These are phyloP conservation scores for Natrix natrix DNA, from an alignment of 2,797 vertebrate genomes.

Conservation along the genomic window DNA sequence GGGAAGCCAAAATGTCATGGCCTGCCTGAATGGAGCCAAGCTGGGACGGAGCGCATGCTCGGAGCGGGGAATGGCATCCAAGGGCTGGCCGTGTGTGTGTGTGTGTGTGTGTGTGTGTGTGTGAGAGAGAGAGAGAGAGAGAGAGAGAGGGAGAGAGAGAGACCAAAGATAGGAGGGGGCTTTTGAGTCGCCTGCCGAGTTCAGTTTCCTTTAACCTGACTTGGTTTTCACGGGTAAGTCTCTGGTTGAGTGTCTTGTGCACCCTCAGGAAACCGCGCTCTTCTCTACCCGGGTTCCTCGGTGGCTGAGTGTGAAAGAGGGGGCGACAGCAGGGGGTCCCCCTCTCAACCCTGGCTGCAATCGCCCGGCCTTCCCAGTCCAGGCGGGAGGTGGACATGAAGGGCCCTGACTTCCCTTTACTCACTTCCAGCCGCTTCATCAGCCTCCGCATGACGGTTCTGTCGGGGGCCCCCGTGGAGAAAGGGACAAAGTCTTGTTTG, in stretches of 20 bases:
- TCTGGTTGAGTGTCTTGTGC: neutral
- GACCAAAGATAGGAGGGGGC: neutral
- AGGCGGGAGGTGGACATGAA: neutral
- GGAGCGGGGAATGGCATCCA: neutral
- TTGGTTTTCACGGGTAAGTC: neutral
- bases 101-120: too few relatives aligned
- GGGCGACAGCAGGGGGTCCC: neutral
- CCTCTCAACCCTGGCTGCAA: neutral
- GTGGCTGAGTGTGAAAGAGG: neutral
- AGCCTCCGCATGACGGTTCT: neutral
- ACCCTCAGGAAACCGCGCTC: neutral
- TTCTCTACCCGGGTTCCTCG: neutral
- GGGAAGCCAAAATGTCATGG: neutral
- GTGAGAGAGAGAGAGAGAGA: too few relatives aligned
- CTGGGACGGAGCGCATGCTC: neutral
- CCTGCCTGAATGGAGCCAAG: neutral
- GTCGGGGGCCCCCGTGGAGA: constrained; percentile 29
- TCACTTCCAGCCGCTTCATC: constrained; percentile 27
- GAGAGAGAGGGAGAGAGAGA: too few relatives aligned
- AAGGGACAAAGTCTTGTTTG: constrained; percentile 30
- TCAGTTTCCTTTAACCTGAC: neutral
- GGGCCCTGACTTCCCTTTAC: neutral
- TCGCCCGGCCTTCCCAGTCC: neutral
- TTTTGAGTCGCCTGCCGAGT: neutral
- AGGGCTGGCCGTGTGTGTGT: neutral